A percentile compares a stretch with the other conserved stretches of the same genome.
Evolutionary conservation across 2,888 invertebrate genomes (phyloP).

Genomic region (Tetramorium bicarinatum): DNA sequence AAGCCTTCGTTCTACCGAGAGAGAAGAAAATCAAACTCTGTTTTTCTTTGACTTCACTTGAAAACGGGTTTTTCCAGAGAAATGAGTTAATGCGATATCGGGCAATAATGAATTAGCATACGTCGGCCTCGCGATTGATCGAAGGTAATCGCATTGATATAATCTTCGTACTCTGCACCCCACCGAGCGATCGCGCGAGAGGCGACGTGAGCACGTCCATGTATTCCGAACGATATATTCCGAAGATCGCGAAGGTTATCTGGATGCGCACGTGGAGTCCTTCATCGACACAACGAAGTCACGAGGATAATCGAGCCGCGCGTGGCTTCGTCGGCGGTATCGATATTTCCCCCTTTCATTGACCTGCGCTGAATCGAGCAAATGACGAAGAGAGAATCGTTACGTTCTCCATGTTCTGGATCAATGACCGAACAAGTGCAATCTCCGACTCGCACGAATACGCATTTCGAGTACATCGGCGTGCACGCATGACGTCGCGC

Average conservation of each 20-base stretch:
- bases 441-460: slow-evolving; percentile 40
- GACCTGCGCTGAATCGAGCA: slow-evolving; percentile 40
- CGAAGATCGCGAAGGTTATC: slow-evolving; percentile 61
- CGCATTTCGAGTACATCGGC: slow-evolving; percentile 32
- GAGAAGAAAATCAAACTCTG: neutral
- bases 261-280: slow-evolving; percentile 42
- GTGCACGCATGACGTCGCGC: slow-evolving; percentile 10
- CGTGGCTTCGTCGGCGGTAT: slow-evolving; percentile 35
- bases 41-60: neutral
- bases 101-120: neutral
- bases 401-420: slow-evolving; percentile 51
- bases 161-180: slow-evolving; percentile 33
- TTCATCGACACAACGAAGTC: slow-evolving; percentile 32
- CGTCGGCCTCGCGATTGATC: slow-evolving; percentile 19
- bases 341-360: slow-evolving; percentile 40
- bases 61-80: slow-evolving; percentile 26
- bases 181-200: neutral
- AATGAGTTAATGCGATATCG: slow-evolving; percentile 18
- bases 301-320: slow-evolving; percentile 39
- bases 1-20: neutral
- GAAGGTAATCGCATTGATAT: neutral
- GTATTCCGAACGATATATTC: slow-evolving; percentile 27
- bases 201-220: slow-evolving; percentile 26
- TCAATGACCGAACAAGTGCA: slow-evolving; percentile 57
- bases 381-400: slow-evolving; percentile 39